Base-by-base conservation (phyloP, 2,888 invertebrate species). In the Phyto melanocephala region DNA sequence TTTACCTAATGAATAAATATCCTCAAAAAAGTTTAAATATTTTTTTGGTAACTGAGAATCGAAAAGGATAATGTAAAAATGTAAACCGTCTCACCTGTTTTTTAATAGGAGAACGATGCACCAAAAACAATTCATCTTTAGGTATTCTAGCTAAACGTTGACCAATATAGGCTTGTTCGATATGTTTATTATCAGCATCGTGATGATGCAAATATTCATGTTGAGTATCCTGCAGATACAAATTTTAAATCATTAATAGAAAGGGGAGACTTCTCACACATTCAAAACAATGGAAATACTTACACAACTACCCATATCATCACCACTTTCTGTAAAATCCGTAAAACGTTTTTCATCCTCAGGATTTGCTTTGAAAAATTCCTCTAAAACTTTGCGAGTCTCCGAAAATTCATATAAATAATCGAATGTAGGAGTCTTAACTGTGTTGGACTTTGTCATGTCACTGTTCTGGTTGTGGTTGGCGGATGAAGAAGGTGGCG, bases 361-460 rank as follows among this genome's bases (percentile, higher is more conserved):
- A 79, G 93, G 93, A 88, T 93, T 94, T 87, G 95, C 95, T 89
- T 96, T 95, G 92, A 97, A 97, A 92, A 97, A 97, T 92, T 97
- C 97, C 89, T 97, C 97, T 52, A 97, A 92, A 58, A 97, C 97
- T 92, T 97, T 97, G 85, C 97, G 93, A 24, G 97, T 97, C 92
- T 97, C 97, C 0, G 97, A 97, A 92, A 97, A 97, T 91, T 97
- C 97, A 91, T 97, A 97, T 84, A 97, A 91, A 92, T 97, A 97
- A 92, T 97, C 96, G 90, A 96, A 96, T 2, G 96, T 95, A 17
- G 95, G 92, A 35, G 92, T 92, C 76, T 87, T 89, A 10, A 87
- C 84, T 45, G 86, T 68, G 37, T 52, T 77, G 58, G 50, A 20
- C 20, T 35, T 56, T 6, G 56, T 22, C 33, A 74, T 52, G 0